These are phyloP conservation scores for Limnothrissa miodon DNA, from an alignment of 2,113 vertebrate species.

Conservation along the genomic window DNA sequence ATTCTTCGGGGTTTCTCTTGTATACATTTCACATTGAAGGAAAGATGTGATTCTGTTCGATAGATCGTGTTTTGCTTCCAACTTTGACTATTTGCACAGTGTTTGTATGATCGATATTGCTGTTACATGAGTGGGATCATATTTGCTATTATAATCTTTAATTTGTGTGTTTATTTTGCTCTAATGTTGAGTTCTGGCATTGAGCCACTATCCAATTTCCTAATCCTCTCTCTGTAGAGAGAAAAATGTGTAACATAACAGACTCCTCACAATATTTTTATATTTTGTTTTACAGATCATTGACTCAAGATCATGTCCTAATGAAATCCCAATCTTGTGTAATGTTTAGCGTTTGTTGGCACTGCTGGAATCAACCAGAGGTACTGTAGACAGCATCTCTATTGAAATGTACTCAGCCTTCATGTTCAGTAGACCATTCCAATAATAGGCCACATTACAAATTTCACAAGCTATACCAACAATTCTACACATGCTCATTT, in stretches of 20 bases:
- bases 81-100: conserved; percentile 50
- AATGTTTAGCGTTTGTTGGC: neutral
- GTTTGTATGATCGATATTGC: conserved; percentile 35
- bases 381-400: neutral
- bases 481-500: neutral
- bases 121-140: conserved; percentile 42
- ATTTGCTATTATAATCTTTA: conserved; percentile 23
- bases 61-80: conserved; percentile 19
- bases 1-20: conserved; percentile 3
- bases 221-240: neutral
- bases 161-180: conserved; percentile 16
- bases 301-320: neutral
- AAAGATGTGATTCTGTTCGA: conserved; percentile 17
- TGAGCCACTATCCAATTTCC: neutral
- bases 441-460: neutral
- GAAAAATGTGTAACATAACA: neutral
- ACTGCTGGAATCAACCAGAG: conserved; percentile 7
- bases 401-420: neutral
- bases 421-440: neutral
- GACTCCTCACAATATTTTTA: neutral
- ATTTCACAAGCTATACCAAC: neutral
- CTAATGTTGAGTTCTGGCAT: conserved; percentile 17
- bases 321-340: neutral
- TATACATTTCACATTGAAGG: conserved; percentile 5
- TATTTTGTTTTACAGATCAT: neutral